Evolutionary conservation across 2,113 vertebrate species (phyloP).

Genomic region (Sigmodon hispidus): DNA sequence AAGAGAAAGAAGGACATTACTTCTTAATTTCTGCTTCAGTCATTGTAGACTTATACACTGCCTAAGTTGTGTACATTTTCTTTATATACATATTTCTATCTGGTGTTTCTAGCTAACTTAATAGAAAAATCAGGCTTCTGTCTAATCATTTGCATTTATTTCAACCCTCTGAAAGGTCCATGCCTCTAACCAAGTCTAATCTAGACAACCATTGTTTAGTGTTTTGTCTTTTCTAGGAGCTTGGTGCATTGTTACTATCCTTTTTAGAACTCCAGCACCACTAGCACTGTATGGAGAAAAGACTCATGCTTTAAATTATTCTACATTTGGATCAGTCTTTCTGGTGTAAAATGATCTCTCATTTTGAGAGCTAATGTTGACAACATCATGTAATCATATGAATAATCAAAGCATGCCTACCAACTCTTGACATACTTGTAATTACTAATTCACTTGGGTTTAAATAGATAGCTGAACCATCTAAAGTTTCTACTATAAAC

Average conservation of each 20-base stretch:
- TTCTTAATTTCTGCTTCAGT: neutral
- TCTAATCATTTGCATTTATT: neutral
- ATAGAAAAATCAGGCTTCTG: neutral
- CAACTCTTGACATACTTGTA: neutral
- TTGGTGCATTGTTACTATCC: neutral
- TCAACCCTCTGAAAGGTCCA: neutral
- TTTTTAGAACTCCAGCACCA: neutral
- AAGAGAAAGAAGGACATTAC: neutral
- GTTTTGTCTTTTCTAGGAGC: neutral
- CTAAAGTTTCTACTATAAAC: neutral
- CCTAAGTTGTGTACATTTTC: neutral
- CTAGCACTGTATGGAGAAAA: neutral
- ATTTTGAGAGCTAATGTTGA: neutral
- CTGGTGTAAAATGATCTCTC: neutral
- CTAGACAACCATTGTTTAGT: neutral
- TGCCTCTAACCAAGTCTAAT: neutral
- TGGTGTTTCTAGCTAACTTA: neutral
- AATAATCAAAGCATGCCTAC: neutral
- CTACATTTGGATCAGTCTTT: neutral
- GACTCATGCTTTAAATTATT: conserved; percentile 18
- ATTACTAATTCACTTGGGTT: neutral
- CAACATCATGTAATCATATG: neutral
- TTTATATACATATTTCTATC: neutral
- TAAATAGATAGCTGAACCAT: neutral
- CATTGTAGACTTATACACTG: neutral